These are phyloP conservation scores for Portunus trituberculatus DNA, from an alignment of 1,140 invertebrate genomes.

Conservation along the genomic window DNA sequence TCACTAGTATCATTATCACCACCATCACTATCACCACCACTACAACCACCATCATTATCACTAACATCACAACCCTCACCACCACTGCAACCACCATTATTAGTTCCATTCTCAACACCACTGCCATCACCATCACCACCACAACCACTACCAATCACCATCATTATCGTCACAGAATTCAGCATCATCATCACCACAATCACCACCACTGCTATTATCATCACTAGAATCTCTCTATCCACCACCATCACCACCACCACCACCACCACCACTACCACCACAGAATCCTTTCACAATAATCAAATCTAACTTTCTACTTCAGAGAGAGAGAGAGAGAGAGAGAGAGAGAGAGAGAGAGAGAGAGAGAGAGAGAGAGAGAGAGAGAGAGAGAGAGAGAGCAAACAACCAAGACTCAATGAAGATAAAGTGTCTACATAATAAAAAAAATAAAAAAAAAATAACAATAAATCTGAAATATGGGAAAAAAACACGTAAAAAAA, in stretches of 20 bases:
- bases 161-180: too few species aligned
- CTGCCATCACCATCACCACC: too few species aligned
- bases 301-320: neutral
- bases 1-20: neutral
- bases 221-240: too few species aligned
- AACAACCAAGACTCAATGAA: neutral
- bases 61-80: neutral
- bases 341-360: neutral
- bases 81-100: neutral
- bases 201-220: too few species aligned
- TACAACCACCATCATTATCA: neutral
- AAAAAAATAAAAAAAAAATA: neutral
- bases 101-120: too few species aligned
- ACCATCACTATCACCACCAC: neutral
- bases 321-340: conserved; percentile 20
- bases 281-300: neutral
- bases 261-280: neutral
- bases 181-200: too few species aligned
- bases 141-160: too few species aligned
- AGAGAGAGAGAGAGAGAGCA: neutral
- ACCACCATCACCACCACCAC: too few species aligned
- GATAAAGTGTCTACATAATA: neutral
- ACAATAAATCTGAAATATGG: neutral
- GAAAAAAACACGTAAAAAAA: neutral
- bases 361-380: neutral